phyloP scores from a whole-genome alignment of 2,113 vertebrate genomes.

The Pseudolaguvia tuberculata region DNA sequence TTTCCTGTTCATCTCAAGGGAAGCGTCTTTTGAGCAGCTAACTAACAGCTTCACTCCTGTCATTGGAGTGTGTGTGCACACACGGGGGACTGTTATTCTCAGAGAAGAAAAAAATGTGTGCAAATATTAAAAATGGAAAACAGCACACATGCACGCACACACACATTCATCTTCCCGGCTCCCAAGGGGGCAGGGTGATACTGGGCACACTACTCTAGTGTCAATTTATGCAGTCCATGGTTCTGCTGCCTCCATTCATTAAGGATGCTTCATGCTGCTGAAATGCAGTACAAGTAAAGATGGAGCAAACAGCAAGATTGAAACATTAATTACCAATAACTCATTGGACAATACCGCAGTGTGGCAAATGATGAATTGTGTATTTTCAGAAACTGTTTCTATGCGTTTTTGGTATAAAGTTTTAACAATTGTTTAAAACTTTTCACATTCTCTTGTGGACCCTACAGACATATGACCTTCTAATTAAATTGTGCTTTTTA shows the following conservation, averaged over 20 bases:
- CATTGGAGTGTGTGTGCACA: slow-evolving; percentile 42
- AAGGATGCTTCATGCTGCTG: slow-evolving; percentile 47
- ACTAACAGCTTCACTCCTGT: slow-evolving; percentile 48
- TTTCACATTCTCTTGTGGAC: background rate
- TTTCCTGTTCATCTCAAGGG: slow-evolving; percentile 33
- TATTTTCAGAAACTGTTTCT: slow-evolving; percentile 3
- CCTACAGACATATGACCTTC: background rate
- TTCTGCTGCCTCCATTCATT: slow-evolving; percentile 72
- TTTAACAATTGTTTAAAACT: background rate
- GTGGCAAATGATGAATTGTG: slow-evolving; percentile 24
- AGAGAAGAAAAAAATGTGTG: slow-evolving; percentile 60
- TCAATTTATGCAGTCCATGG: slow-evolving; percentile 68
- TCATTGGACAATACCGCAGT: slow-evolving; percentile 28
- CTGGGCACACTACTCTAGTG: slow-evolving; percentile 70
- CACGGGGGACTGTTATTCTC: slow-evolving; percentile 51
- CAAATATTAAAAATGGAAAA: slow-evolving; percentile 62
- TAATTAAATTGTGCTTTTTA: background rate
- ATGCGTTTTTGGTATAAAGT: background rate
- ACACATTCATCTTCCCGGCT: slow-evolving; percentile 68
- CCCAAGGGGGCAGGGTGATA: slow-evolving; percentile 71
- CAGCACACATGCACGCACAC: slow-evolving; percentile 68
- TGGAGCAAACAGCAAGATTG: slow-evolving; percentile 40
- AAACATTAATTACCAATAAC: slow-evolving; percentile 48
- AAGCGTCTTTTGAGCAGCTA: slow-evolving; percentile 43
- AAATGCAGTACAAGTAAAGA: slow-evolving; percentile 47